A percentile compares a stretch with the other conserved stretches of the same genome.
These are phyloP conservation scores for Gerris lacustris DNA, from an alignment of 2,888 invertebrate genomes.

Conservation along the genomic window DNA sequence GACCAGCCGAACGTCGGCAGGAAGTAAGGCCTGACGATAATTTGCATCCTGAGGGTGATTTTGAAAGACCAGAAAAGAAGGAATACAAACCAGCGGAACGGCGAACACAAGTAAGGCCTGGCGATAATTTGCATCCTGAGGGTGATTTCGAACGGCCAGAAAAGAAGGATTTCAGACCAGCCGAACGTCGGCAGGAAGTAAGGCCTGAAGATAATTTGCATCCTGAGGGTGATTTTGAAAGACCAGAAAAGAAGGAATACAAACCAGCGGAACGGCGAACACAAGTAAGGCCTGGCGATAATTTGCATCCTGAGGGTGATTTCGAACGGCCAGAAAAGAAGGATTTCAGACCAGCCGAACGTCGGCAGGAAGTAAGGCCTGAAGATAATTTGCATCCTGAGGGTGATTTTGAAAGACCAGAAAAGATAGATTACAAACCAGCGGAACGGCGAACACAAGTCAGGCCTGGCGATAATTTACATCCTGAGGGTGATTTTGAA, in stretches of 20 bases:
- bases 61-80: conserved; percentile 35
- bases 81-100: conserved; percentile 37
- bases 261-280: conserved; percentile 37
- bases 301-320: conserved; percentile 40
- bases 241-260: conserved; percentile 34
- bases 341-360: conserved; percentile 36
- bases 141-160: conserved; percentile 34
- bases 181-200: conserved; percentile 32
- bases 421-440: conserved; percentile 36
- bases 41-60: conserved; percentile 46
- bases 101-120: conserved; percentile 35
- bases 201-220: conserved; percentile 42
- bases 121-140: conserved; percentile 42
- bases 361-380: conserved; percentile 34
- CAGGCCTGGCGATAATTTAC: conserved; percentile 43
- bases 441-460: conserved; percentile 41
- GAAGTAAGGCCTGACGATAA: conserved; percentile 41
- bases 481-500: conserved; percentile 43
- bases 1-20: conserved; percentile 34
- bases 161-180: conserved; percentile 36
- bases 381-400: conserved; percentile 46
- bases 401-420: conserved; percentile 39
- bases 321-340: conserved; percentile 33
- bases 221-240: conserved; percentile 45
- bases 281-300: conserved; percentile 36